Base-by-base conservation (phyloP, 53 echinoderm and acorn worm species). In the Apostichopus leukothele region DNA sequence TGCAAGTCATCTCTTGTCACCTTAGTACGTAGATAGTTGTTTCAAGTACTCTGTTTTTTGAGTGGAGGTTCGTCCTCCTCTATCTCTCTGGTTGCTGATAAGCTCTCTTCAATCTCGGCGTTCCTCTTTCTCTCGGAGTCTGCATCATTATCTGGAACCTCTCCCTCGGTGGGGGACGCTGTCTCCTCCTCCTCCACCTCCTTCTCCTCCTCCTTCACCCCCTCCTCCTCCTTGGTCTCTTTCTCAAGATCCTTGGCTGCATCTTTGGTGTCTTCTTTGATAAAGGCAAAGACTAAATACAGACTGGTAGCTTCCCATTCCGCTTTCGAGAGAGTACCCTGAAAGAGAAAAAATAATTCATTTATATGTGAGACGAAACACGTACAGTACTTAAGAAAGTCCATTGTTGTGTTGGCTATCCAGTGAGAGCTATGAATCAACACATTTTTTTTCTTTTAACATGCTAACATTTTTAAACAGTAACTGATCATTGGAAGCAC, bases 291-390 rank as follows among this genome's bases (percentile, higher is more conserved):
- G 26, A 92, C 92, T 23, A 92, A 67, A 89, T 97, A 97, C 74
- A 97, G 89, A 51, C 95, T 97, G 25, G 95, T 88, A 9, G 97
- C 97, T 50, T 97, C 97, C 97, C 97, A 97, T 85, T 97, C 97
- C 53, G 97, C 87, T 91, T 95, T 97, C 53, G 97, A 95, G 10
- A 97, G 87, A 22, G 97, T 97, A 51, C 97, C 97, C 97, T 97
- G 84, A 18, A 66, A 85, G 51, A 6, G 9, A 14, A 19, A 74
- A 53, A 25, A 87, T 53, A 26, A 39, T 39, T 39, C 9, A 57
- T 54, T 55, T 52, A 39, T 39, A 39, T 23, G 74, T 74, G 57
- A 57, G 57, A 57, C 57, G 1, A 39, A 39, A 39, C 39, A 39
- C 3, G 39, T 39, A 39, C 39, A 39, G 39, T 39, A 39, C 2